A percentile compares a stretch with the other conserved stretches of the same genome.
Conservation (phyloP, 2,888 invertebrate genomes). For the Pammene fasciana region DNA sequence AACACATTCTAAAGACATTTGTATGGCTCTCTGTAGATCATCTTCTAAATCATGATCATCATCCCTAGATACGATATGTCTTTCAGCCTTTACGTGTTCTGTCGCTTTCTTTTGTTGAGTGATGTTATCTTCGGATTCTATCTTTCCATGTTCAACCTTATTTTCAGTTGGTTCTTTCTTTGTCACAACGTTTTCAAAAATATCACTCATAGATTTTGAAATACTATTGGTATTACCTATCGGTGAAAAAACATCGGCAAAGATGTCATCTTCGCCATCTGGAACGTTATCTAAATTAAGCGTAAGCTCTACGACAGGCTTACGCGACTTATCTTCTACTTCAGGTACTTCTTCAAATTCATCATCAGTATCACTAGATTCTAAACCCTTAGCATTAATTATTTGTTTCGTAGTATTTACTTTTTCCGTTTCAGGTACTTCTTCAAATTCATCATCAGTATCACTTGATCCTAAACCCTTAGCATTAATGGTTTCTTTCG, state of each 20-base stretch:
- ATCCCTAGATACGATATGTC: not conserved
- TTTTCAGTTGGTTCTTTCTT: conserved; percentile 1
- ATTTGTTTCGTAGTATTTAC: not conserved
- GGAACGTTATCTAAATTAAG: conserved; percentile 64
- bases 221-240: conserved; percentile 6
- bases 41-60: conserved; percentile 68
- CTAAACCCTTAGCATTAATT: conserved; percentile 47
- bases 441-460: conserved; percentile 81
- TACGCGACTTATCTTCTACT: conserved; percentile 55
- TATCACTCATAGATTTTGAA: not conserved
- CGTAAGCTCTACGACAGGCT: conserved; percentile 76
- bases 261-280: conserved; percentile 84
- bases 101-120: not conserved
- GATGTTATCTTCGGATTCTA: not conserved
- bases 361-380: conserved; percentile 74
- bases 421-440: conserved; percentile 70
- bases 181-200: not conserved
- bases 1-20: conserved; percentile 82
- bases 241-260: conserved; percentile 86
- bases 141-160: not conserved
- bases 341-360: conserved; percentile 83
- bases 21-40: conserved; percentile 84
- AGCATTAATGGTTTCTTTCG: conserved; percentile 5
- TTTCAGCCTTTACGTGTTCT: not conserved
- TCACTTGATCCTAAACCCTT: conserved; percentile 65